These are phyloP conservation scores for Synanthedon formicaeformis DNA, from an alignment of 2,888 invertebrate genomes.

Conservation along the genomic window DNA sequence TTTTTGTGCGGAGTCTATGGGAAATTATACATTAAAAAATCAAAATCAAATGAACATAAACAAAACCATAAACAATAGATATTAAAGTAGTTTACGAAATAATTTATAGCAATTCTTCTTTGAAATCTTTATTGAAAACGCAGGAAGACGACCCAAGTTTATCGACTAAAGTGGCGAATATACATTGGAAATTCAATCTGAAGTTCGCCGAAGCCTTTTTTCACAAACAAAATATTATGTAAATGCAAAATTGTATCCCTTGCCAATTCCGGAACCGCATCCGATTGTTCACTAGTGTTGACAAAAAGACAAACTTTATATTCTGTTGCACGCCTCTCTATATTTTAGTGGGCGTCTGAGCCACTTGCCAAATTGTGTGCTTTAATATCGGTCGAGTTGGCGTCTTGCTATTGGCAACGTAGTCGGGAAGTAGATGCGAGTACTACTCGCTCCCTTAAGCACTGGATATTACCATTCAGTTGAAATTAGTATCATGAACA, in stretches of 20 bases:
- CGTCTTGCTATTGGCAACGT: slow-evolving; percentile 34
- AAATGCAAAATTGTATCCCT: slow-evolving; percentile 32
- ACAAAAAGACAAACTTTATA: slow-evolving; percentile 33
- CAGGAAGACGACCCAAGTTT: not conserved
- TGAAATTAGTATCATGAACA: no score
- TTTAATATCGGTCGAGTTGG: slow-evolving; percentile 49
- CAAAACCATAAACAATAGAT: no score
- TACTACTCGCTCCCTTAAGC: not conserved
- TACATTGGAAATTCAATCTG: slow-evolving; percentile 5
- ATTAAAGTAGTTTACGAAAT: no score
- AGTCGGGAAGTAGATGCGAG: no score
- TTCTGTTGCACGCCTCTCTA: slow-evolving; percentile 29
- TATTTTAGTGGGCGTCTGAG: slow-evolving; percentile 27
- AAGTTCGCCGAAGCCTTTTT: slow-evolving; percentile 5
- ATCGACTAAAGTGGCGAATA: not conserved
- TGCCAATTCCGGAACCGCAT: slow-evolving; percentile 28
- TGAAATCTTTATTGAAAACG: no score
- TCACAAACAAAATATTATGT: slow-evolving; percentile 32
- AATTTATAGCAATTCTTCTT: no score
- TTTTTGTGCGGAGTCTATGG: no score
- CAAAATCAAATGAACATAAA: no score
- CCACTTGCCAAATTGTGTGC: slow-evolving; percentile 55
- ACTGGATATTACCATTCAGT: not conserved
- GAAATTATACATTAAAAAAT: no score
- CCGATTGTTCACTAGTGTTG: slow-evolving; percentile 25